These are phyloP conservation scores for Pteropus rufus DNA, from an alignment of 2,797 vertebrate genomes.

Conservation along the genomic window DNA sequence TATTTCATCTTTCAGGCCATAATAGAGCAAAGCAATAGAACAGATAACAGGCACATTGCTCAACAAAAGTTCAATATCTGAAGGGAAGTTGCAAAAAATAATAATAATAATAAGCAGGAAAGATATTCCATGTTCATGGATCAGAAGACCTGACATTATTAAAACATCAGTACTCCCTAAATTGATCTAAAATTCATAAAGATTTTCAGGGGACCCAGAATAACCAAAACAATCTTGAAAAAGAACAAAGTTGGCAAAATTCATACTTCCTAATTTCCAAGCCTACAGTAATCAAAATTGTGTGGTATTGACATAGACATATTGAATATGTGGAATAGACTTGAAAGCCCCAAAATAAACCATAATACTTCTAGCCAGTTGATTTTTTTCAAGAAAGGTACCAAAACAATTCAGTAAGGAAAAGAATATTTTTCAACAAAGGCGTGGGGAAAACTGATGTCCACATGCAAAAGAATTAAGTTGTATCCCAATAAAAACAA, in stretches of 20 bases:
- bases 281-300: neutral
- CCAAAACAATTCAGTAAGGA: neutral
- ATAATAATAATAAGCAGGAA: neutral
- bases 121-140: neutral
- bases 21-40: neutral
- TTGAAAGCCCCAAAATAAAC: neutral
- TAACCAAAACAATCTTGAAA: neutral
- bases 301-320: neutral
- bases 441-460: neutral
- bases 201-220: neutral
- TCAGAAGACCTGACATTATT: neutral
- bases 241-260: neutral
- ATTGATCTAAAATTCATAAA: neutral
- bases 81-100: neutral
- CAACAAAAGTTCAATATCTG: neutral
- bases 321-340: neutral
- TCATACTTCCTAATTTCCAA: neutral
- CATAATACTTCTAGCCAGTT: neutral
- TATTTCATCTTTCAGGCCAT: neutral
- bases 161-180: neutral
- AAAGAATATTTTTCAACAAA: neutral
- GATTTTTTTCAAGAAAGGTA: neutral
- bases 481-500: neutral
- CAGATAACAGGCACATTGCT: neutral
- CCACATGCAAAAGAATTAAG: too few species aligned